Conservation (phyloP, 2,113 vertebrate species). For the Bambusicola thoracicus region DNA sequence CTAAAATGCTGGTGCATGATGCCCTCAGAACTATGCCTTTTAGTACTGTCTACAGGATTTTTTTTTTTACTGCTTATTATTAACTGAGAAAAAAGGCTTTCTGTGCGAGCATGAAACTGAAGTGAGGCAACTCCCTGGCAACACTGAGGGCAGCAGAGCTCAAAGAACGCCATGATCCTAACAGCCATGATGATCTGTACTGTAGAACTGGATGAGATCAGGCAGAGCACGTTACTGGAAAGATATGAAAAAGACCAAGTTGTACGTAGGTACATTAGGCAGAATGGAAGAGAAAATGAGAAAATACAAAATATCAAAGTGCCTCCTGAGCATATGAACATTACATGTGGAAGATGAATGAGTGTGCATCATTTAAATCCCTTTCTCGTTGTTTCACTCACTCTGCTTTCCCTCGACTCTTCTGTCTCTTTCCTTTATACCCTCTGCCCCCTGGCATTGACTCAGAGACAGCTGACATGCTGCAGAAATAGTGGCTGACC, state of each 20-base stretch:
- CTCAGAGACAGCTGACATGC: neutral
- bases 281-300: neutral
- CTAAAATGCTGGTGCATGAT: neutral
- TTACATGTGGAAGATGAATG: neutral
- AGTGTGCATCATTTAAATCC: neutral
- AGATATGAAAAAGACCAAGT: neutral
- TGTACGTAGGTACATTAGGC: neutral
- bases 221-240: neutral
- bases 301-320: neutral
- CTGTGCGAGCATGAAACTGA: neutral
- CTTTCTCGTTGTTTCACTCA: neutral
- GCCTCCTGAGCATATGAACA: neutral
- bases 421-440: neutral
- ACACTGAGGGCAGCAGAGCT: neutral
- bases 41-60: neutral
- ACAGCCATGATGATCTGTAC: neutral
- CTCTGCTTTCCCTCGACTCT: neutral
- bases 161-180: neutral
- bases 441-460: neutral
- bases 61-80: neutral
- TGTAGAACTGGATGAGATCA: neutral
- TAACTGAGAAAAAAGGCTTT: neutral
- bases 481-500: neutral
- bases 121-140: neutral
- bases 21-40: neutral